A percentile compares a stretch with the other conserved stretches of the same genome.
These are phyloP conservation scores for Pseudorhiza aurosa DNA, from an alignment of 30 jellyfish, hydroid and myxozoan genomes.

Conservation along the genomic window DNA sequence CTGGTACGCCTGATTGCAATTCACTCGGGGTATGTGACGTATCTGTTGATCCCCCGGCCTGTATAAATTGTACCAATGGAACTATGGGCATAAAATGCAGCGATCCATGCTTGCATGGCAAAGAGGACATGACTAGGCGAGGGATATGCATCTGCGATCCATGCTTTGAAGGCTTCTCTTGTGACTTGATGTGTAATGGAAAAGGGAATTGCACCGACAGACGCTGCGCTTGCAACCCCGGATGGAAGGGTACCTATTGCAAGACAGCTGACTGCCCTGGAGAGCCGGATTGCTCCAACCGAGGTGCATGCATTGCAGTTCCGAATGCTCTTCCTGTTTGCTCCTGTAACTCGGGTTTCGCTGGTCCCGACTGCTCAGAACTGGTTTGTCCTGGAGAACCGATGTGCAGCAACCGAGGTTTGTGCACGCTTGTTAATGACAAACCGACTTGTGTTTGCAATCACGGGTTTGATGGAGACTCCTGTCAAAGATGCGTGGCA, in stretches of 20 bases:
- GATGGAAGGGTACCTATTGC: conserved; percentile 70
- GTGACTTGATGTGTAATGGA: conserved; percentile 62
- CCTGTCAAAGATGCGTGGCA: conserved; percentile 54
- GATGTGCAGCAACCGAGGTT: conserved; percentile 56
- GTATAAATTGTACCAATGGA: conserved; percentile 61
- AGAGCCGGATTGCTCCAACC: conserved; percentile 66
- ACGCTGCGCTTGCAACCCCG: conserved; percentile 40
- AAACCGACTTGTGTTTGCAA: conserved; percentile 55
- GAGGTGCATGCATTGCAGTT: conserved; percentile 66
- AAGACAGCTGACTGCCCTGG: conserved; percentile 64
- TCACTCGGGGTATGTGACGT: conserved; percentile 47
- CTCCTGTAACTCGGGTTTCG: conserved; percentile 67
- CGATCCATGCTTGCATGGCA: conserved; percentile 56
- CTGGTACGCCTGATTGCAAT: conserved; percentile 70
- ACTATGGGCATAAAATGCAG: conserved; percentile 67
- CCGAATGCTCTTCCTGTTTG: conserved; percentile 58
- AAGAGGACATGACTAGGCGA: conserved; percentile 48
- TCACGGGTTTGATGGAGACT: conserved; percentile 64
- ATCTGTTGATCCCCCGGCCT: conserved; percentile 62
- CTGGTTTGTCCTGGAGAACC: conserved; percentile 74
- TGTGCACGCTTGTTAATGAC: conserved; percentile 24
- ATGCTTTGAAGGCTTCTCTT: conserved; percentile 64
- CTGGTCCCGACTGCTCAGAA: conserved; percentile 54
- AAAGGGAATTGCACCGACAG: conserved; percentile 29
- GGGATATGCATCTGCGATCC: conserved; percentile 60